Evolutionary conservation across 2,797 vertebrate genomes (phyloP), one percentile per base, ranked within the genome.

Genomic region (Pyrocephalus nanus): DNA sequence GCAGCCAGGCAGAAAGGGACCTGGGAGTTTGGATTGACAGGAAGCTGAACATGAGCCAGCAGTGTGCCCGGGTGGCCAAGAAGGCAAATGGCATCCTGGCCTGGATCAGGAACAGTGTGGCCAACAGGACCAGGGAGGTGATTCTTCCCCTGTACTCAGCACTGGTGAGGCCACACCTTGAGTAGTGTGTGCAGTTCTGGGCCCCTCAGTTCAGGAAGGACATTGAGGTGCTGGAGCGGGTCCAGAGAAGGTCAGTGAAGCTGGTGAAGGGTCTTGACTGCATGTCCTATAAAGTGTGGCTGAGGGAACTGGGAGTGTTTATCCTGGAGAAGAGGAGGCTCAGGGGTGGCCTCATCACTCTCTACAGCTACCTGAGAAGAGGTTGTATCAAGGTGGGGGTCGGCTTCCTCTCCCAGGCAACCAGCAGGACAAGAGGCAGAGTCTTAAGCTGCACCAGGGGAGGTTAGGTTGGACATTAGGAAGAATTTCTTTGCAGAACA

Each of bases 361-460:
- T 66, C 69, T 19, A 6, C 47, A 67, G 2, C 8, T 9, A 2
- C 62, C 10, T 27, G 54, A 20, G 51, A 58, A 23, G 32, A 47
- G 6, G 6, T 2, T 6, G 17, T 22, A 54, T 7, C 40, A 47
- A 34, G 20, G 2, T 34, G 30, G 10, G 29, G 4, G 1, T 36
- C 12, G 5, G 21, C 9, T 30, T 36, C 34, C 27, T 61, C 18
- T 81, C 18, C 8, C 34, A 30, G 30, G 3, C 8, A 16, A 19
- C 26, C 17, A 74, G 30, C 25, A 38, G 10, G 40, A 16, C 4
- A 11, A 12, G 25, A 61, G 15, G 40, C 4, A 11, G 5, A 36
- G 9, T 27, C 26, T 40, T 34, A 75, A 62, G 11, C 19, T 62
- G 27, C 12, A 29, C 12, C 5, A n/a, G 9, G 15, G 15, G 15